Base-by-base conservation (phyloP, 2,888 invertebrate species). In the Osmoderma eremita region DNA sequence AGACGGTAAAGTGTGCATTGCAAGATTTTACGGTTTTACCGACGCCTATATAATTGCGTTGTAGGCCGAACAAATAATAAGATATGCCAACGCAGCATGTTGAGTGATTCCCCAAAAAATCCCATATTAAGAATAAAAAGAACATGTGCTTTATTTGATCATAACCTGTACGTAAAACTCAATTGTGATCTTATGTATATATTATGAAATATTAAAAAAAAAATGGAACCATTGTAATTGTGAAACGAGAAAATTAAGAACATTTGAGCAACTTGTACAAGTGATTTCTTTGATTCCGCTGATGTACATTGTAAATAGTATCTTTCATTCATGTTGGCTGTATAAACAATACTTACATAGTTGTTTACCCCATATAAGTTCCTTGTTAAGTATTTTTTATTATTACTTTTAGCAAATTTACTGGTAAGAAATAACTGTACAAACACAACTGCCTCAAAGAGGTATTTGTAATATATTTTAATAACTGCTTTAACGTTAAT, bases 21-120 rank as follows among this genome's bases (percentile, higher is more conserved):
- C 95, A 95, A 82, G 95, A 96, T 84, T 95, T 94, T 81, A 93
- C 94, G 75, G 91, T 95, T 71, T 87, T 95, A 79, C 93, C 94
- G 24, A 94, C 94, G 73, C 93, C 94, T 77, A 93, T 94, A 85
- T 94, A 92, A 91, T 72, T 66, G 24, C 48, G 49, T 49, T 49
- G 24, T 41, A 41, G 49, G 20, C 8, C 13, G 24, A 50, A 18
- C 30, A 30, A 6, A 24, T 4, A 24, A 30, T 30, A 30, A 30
- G 30, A 30, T 30, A 30, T 30, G 30, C 24, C 38, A 18, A 53
- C 18, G 53, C 38, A 36, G 17, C 10, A 30, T 30, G 30, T 38
- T 53, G 24, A 38, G 67, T 67, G 49, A 63, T 42, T 56, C 48
- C 36, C 36, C 58, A 6, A 67, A 30, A 30, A 30, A 30, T 45